A percentile compares a stretch with the other conserved stretches of the same genome.
These are phyloP conservation scores for Zaprionus gabonicus DNA, from an alignment of 1,140 invertebrate genomes.

Conservation along the genomic window DNA sequence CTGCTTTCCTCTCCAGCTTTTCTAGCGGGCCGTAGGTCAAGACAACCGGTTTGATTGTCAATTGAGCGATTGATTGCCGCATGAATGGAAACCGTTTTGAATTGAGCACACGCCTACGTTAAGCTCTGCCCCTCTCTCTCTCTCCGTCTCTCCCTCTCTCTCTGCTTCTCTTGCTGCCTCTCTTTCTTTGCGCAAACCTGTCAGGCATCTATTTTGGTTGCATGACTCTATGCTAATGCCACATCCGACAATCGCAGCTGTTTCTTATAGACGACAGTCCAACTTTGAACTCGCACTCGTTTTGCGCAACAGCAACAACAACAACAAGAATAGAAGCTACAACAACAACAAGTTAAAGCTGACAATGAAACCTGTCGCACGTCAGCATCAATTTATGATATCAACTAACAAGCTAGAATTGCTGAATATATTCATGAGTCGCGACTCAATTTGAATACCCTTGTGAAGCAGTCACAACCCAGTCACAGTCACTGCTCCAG, in stretches of 20 bases:
- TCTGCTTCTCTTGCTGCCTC: background rate
- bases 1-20: background rate
- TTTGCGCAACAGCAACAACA: slow-evolving; percentile 12
- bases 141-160: background rate
- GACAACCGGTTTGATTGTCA: slow-evolving; percentile 16
- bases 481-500: background rate
- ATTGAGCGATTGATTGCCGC: slow-evolving; percentile 7
- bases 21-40: slow-evolving; percentile 4
- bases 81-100: slow-evolving; percentile 40
- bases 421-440: background rate
- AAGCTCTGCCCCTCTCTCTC: background rate
- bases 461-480: background rate
- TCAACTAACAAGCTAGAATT: slow-evolving; percentile 49
- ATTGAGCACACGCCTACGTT: slow-evolving; percentile 35
- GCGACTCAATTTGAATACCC: slow-evolving; percentile 8
- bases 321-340: background rate
- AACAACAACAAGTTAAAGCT: background rate
- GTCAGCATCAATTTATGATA: slow-evolving; percentile 69
- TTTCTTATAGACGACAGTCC: slow-evolving; percentile 17
- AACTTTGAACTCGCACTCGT: slow-evolving; percentile 48
- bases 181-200: slow-evolving; percentile 24
- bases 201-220: slow-evolving; percentile 49
- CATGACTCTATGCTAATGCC: slow-evolving; percentile 48
- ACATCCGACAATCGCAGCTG: background rate
- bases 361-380: slow-evolving; percentile 54